phyloP scores from a whole-genome alignment of 2,888 invertebrate genomes.

The Leptarthrus brevirostris region DNA sequence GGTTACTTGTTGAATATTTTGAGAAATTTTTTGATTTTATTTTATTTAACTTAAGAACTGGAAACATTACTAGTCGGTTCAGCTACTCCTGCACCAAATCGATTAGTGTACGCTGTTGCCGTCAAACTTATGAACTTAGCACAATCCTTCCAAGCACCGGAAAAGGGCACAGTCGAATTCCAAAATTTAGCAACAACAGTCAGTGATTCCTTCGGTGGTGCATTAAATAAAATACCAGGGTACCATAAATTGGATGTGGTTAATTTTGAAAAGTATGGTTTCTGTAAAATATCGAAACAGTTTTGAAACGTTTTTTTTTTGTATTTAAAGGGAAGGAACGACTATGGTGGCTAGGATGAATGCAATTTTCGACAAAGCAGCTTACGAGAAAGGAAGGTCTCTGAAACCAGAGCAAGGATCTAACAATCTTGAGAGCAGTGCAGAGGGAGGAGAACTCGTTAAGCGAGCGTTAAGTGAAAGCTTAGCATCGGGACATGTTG shows the following conservation, averaged over 20 bases:
- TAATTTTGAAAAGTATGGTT: slow-evolving; percentile 76
- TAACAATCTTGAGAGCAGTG: slow-evolving; percentile 57
- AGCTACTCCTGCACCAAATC: slow-evolving; percentile 74
- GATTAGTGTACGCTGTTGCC: slow-evolving; percentile 76
- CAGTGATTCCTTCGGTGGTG: slow-evolving; percentile 73
- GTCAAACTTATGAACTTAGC: slow-evolving; percentile 82
- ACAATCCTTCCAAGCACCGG: slow-evolving; percentile 80
- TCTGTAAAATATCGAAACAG: neutral
- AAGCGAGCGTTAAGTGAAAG: slow-evolving; percentile 76
- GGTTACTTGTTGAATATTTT: neutral
- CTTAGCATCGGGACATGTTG: slow-evolving; percentile 78
- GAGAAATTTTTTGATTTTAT: slow-evolving; percentile 58
- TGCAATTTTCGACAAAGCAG: slow-evolving; percentile 78
- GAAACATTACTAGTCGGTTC: slow-evolving; percentile 65
- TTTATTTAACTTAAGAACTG: slow-evolving; percentile 58
- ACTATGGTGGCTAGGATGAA: slow-evolving; percentile 81
- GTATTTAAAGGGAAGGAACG: slow-evolving; percentile 23
- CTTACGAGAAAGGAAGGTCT: slow-evolving; percentile 72
- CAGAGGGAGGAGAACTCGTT: slow-evolving; percentile 61
- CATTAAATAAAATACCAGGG: slow-evolving; percentile 75
- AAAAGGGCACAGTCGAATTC: slow-evolving; percentile 79
- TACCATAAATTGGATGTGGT: slow-evolving; percentile 78
- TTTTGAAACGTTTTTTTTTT: neutral
- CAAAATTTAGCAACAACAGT: slow-evolving; percentile 76
- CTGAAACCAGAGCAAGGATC: slow-evolving; percentile 59